A percentile compares a stretch with the other conserved stretches of the same genome.
These are phyloP conservation scores for Caprella mutica DNA, from an alignment of 2,888 invertebrate genomes.

Conservation along the genomic window DNA sequence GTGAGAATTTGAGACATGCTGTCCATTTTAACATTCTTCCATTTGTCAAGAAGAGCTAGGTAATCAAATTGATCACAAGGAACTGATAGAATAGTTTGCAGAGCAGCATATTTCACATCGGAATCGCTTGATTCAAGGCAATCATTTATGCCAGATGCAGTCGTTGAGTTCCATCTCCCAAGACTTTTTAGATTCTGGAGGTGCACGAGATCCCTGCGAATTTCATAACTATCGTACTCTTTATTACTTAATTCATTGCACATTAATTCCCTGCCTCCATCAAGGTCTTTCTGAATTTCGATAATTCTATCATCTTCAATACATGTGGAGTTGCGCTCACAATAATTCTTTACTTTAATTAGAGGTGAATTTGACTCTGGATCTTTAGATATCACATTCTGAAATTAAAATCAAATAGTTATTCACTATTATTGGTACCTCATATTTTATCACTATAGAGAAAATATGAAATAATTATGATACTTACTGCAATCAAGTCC, in stretches of 20 bases:
- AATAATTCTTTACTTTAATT: constrained; percentile 1
- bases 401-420: too few species aligned
- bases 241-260: background rate
- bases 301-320: background rate
- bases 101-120: background rate
- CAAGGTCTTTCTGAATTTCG: background rate
- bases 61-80: background rate
- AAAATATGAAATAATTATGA: too few species aligned
- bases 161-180: background rate
- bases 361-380: too few species aligned
- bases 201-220: background rate
- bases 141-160: background rate
- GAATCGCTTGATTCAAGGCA: background rate
- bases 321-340: background rate
- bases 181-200: background rate
- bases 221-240: too few species aligned
- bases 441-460: too few species aligned
- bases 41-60: too few species aligned
- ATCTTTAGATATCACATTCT: too few species aligned
- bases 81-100: background rate
- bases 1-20: constrained; percentile 58
- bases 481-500: background rate
- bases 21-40: too few species aligned
- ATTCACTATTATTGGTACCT: too few species aligned
- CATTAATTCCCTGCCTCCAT: background rate